Conservation (phyloP, 2,113 vertebrate genomes). For the Theristicus caerulescens region DNA sequence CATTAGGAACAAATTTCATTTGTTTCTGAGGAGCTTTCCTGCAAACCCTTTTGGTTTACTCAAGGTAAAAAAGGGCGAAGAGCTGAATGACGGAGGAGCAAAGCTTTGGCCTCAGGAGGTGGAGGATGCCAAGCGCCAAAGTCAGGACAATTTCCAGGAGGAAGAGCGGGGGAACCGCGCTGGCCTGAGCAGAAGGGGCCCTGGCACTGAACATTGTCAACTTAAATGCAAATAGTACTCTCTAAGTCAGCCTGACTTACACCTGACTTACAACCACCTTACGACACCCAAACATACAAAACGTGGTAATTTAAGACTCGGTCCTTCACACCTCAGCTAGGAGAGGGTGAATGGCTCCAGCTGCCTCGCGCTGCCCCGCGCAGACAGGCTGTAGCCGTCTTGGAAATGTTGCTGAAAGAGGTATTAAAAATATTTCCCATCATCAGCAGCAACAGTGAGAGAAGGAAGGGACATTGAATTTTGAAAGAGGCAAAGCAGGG, state of each 20-base stretch:
- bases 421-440: rapidly evolving
- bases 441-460: neutral
- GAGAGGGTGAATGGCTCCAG: neutral
- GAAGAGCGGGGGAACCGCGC: neutral
- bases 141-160: neutral
- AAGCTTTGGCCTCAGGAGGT: neutral
- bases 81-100: neutral
- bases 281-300: neutral
- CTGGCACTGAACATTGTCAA: no score
- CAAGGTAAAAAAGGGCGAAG: neutral
- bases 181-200: neutral
- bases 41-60: neutral
- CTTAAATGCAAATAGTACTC: neutral
- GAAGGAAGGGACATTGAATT: neutral
- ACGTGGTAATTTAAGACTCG: rapidly evolving
- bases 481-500: neutral
- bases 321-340: neutral
- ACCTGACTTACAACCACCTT: neutral
- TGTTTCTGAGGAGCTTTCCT: neutral
- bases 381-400: neutral
- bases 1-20: neutral
- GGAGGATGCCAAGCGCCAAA: neutral
- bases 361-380: rapidly evolving
- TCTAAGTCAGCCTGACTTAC: neutral
- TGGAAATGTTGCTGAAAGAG: neutral